Conservation (phyloP, 2,113 vertebrate genomes). For the Myrmophylax atrothorax region DNA sequence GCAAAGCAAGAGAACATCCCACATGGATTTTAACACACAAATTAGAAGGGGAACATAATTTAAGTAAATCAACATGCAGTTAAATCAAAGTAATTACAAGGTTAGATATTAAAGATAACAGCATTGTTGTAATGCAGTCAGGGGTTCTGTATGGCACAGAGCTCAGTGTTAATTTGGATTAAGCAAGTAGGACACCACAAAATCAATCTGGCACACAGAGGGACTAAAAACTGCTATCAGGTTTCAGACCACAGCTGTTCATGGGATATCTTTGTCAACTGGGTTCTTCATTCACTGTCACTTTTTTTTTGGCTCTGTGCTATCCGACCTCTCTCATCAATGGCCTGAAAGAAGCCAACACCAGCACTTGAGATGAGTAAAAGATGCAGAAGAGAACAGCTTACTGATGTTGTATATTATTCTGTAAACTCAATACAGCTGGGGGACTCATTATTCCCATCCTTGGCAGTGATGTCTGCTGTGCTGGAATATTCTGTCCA, state of each 20-base stretch:
- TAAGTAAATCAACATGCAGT: background rate
- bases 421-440: background rate
- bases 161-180: background rate
- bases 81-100: background rate
- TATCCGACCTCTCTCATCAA: background rate
- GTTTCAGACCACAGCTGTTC: background rate
- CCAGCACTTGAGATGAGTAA: background rate
- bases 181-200: background rate
- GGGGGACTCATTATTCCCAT: background rate
- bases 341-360: background rate
- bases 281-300: background rate
- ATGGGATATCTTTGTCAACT: background rate
- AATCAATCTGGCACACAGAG: background rate
- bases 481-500: background rate
- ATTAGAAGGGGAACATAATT: background rate
- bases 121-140: background rate
- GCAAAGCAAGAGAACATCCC: background rate
- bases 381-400: background rate
- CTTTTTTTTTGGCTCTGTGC: background rate
- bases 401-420: background rate
- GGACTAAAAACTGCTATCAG: background rate
- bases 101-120: background rate
- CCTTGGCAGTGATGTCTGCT: background rate
- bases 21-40: background rate
- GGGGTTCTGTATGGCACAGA: background rate